Conservation (phyloP, 1,140 invertebrate species). For the Rhopalosiphum maidis region DNA sequence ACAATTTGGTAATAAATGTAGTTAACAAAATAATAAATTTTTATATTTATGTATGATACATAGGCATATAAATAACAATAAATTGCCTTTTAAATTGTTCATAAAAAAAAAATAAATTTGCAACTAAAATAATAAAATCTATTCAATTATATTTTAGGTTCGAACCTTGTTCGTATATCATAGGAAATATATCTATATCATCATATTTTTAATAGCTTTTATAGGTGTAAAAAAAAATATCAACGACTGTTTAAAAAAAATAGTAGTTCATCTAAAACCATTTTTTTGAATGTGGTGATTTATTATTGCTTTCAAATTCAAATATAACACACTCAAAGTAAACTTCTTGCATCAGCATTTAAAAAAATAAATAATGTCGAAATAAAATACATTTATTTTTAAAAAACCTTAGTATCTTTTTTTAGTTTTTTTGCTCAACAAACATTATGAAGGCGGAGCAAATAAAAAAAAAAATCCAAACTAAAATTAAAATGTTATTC, state of each 20-base stretch:
- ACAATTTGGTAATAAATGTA: not conserved
- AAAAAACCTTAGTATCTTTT: not conserved
- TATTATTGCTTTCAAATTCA: not conserved
- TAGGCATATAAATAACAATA: not conserved
- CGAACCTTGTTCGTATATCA: not conserved
- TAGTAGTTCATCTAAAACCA: not conserved
- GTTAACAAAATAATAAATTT: not conserved
- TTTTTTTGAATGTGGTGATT: not conserved
- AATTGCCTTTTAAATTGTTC: not conserved
- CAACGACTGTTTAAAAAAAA: not conserved
- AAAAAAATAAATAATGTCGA: not conserved
- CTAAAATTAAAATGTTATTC: not conserved
- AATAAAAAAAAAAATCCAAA: not conserved
- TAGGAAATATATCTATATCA: not conserved
- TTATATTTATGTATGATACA: not conserved
- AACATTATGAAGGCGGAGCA: not conserved
- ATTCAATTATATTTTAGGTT: not conserved
- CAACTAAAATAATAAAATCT: not conserved
- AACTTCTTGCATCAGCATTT: not conserved
- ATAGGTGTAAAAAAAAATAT: not conserved
- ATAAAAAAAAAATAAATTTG: not conserved
- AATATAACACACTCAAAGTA: not conserved
- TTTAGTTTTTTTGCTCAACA: not conserved
- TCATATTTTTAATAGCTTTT: not conserved
- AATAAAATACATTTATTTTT: conserved; percentile 1